Evolutionary conservation across 2,888 invertebrate species (phyloP).

Genomic region (Ophion obscuratus): DNA sequence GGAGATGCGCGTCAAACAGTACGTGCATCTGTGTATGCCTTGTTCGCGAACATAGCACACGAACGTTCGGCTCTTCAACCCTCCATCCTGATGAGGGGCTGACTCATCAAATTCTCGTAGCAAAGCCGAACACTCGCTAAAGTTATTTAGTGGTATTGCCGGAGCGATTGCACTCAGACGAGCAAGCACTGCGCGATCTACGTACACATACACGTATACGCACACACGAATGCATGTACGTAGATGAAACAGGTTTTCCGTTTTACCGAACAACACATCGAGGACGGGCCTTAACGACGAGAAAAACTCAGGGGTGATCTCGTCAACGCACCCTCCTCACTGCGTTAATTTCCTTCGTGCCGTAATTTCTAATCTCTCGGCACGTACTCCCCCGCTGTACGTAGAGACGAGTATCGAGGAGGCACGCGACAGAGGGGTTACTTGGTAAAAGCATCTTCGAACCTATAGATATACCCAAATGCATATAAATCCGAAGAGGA

Average conservation of each 20-base stretch:
- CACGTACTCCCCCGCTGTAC: constrained; percentile 46
- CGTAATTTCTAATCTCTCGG: constrained; percentile 67
- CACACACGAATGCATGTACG: constrained; percentile 4
- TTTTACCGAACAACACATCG: constrained; percentile 24
- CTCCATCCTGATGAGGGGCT: constrained; percentile 9
- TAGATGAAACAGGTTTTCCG: constrained; percentile 22
- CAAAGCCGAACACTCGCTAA: constrained; percentile 35
- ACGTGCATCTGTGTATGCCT: neutral
- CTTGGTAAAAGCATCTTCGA: constrained; percentile 34
- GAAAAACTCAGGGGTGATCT: constrained; percentile 53
- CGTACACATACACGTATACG: neutral
- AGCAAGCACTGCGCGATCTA: neutral
- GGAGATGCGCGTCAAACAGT: neutral
- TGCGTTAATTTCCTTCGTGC: constrained; percentile 61
- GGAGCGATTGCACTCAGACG: constrained; percentile 18
- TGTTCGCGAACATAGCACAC: neutral
- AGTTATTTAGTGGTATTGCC: constrained; percentile 38
- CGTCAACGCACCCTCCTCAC: constrained; percentile 47
- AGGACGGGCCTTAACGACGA: constrained; percentile 45
- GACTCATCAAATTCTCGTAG: constrained; percentile 46
- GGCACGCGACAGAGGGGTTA: constrained; percentile 32
- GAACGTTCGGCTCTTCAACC: neutral
- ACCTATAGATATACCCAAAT: constrained; percentile 1
- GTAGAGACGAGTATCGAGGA: constrained; percentile 18
- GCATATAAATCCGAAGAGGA: neutral